Percentiles rank a stretch among this genome's conserved stretches.
Evolutionary conservation across 2,113 vertebrate genomes (phyloP).

Genomic region (Urocolius indicus): DNA sequence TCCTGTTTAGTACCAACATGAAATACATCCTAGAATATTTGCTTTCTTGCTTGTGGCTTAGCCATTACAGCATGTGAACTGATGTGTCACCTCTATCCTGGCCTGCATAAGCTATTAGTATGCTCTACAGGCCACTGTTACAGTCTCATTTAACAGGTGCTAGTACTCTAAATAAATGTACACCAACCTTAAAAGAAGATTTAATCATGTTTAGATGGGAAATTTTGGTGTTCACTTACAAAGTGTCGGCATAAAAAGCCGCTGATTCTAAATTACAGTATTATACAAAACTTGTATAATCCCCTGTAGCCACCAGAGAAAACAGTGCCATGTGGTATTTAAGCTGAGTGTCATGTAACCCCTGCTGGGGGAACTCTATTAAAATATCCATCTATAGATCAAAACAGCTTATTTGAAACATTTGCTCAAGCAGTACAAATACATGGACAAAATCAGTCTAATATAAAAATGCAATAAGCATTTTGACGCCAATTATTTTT

Average conservation of each 20-base stretch:
- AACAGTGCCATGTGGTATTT: not conserved
- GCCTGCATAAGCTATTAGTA: not conserved
- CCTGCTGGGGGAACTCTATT: not conserved
- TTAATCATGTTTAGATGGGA: not conserved
- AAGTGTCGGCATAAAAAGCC: not conserved
- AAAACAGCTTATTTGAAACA: conserved; percentile 19
- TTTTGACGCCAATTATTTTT: conserved; percentile 38
- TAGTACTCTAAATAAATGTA: not conserved
- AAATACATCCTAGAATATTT: conserved; percentile 3
- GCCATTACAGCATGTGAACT: not conserved
- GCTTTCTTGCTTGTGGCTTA: not conserved
- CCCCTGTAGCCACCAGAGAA: not conserved
- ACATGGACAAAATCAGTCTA: conserved; percentile 40
- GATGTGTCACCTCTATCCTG: not conserved
- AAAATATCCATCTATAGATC: not conserved
- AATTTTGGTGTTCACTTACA: not conserved
- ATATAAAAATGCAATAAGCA: conserved; percentile 35
- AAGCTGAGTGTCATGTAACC: not conserved
- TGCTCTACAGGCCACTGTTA: not conserved
- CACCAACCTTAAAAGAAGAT: not conserved
- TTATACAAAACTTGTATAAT: not conserved
- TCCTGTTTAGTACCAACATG: not conserved
- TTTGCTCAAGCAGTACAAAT: conserved; percentile 14
- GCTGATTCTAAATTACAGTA: not conserved
- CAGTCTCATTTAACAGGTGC: not conserved